Conservation (phyloP, 2,888 invertebrate genomes). For the Melieria picta region DNA sequence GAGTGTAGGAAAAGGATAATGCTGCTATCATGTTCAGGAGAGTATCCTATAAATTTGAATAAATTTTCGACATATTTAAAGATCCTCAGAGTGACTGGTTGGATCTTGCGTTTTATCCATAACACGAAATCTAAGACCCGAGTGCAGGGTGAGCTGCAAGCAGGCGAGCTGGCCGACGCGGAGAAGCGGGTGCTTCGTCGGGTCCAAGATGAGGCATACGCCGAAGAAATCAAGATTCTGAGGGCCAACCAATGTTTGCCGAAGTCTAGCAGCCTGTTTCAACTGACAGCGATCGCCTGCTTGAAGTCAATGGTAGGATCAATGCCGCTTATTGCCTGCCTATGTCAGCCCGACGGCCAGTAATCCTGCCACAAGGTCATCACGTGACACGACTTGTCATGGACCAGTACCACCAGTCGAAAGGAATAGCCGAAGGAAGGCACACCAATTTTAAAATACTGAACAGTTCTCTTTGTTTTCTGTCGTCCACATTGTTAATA, state of each 20-base stretch:
- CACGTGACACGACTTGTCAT: neutral
- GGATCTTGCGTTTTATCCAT: slow-evolving; percentile 1
- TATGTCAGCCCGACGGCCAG: no score
- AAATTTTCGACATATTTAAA: neutral
- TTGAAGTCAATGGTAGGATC: slow-evolving; percentile 26
- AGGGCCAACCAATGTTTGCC: neutral
- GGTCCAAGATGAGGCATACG: neutral
- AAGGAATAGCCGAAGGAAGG: neutral
- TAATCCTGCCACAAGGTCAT: neutral
- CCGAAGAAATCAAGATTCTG: no score
- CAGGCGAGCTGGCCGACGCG: neutral
- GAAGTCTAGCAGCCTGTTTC: neutral
- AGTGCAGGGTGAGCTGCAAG: neutral
- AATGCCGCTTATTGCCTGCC: slow-evolving; percentile 27
- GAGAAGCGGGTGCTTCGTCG: neutral
- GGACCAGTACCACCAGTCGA: neutral
- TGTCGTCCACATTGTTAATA: no score
- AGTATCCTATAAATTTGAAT: slow-evolving; percentile 14
- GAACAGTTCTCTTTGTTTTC: no score
- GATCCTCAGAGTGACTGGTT: neutral
- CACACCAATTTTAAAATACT: no score
- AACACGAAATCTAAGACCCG: neutral
- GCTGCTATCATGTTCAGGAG: neutral
- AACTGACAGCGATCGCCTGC: slow-evolving; percentile 4
- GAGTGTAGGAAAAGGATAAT: neutral